Conservation (phyloP, 1,140 invertebrate genomes). For the Musca vetustissima region DNA sequence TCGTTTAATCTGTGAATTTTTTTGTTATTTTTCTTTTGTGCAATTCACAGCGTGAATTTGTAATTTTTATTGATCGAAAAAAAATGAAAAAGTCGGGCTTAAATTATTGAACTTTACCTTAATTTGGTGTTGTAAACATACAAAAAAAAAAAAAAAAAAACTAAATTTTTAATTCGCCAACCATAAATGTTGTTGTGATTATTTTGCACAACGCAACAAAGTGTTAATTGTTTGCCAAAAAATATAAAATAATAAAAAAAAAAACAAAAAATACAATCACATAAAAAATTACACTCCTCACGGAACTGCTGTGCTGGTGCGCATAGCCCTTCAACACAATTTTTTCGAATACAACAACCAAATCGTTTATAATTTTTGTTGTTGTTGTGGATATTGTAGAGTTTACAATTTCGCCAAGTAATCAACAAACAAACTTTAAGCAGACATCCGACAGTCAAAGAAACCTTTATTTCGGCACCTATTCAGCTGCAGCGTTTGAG, state of each 20-base stretch:
- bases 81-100: neutral
- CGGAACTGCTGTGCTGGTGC: too few species aligned
- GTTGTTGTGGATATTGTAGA: conserved; percentile 1
- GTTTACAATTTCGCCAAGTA: conserved; percentile 16
- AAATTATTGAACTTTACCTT: conserved; percentile 19
- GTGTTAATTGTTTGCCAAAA: conserved; percentile 20
- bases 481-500: too few species aligned
- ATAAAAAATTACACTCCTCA: too few species aligned
- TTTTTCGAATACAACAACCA: too few species aligned
- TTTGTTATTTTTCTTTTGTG: neutral
- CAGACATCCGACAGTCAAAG: neutral
- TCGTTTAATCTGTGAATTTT: too few species aligned
- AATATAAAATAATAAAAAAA: conserved; percentile 1
- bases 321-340: too few species aligned
- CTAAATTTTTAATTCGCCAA: conserved; percentile 1
- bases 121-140: conserved; percentile 10
- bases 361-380: neutral
- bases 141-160: too few species aligned
- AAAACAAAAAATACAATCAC: too few species aligned
- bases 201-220: neutral
- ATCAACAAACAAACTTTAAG: neutral
- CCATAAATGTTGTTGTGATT: neutral
- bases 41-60: conserved; percentile 6
- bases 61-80: neutral
- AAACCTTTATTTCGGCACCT: too few species aligned